Evolutionary conservation across 2,797 vertebrate genomes (phyloP).

Genomic region (Threskiornis aethiopicus): DNA sequence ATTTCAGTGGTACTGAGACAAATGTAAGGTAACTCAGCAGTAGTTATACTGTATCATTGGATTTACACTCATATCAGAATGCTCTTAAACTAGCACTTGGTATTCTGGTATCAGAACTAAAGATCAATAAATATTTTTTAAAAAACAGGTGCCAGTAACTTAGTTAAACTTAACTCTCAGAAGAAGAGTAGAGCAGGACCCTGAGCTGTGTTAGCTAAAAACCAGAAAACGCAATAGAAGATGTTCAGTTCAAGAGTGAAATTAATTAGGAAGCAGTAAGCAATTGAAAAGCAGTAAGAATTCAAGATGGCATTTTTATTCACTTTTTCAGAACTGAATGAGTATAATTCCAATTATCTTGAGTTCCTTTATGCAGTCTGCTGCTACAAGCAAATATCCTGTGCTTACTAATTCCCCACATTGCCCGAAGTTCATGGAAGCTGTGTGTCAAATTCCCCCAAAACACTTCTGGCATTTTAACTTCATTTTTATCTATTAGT

Average conservation of each 20-base stretch:
- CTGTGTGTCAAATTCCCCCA: neutral
- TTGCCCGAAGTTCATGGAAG: neutral
- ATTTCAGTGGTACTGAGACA: neutral
- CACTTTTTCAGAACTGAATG: neutral
- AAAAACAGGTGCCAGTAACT: neutral
- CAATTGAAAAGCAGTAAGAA: neutral
- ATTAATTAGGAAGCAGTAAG: neutral
- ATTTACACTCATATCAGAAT: neutral
- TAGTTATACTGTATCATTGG: neutral
- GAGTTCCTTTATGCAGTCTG: neutral
- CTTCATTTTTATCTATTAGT: neutral
- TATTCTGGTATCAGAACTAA: neutral
- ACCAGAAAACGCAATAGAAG: neutral
- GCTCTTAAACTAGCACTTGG: neutral
- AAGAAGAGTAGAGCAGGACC: neutral
- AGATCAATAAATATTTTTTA: neutral
- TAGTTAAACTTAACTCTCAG: neutral
- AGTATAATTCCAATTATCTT: neutral
- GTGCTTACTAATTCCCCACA: neutral
- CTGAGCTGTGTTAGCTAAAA: neutral
- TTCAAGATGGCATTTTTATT: neutral
- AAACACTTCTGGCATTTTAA: neutral
- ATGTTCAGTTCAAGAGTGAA: neutral
- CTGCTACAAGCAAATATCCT: neutral
- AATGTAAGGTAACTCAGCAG: neutral